Percentiles rank a stretch among this genome's conserved stretches.
Evolutionary conservation across 35 echinoderm and acorn worm species (phyloP).

Genomic region (Chiridota heheva): DNA sequence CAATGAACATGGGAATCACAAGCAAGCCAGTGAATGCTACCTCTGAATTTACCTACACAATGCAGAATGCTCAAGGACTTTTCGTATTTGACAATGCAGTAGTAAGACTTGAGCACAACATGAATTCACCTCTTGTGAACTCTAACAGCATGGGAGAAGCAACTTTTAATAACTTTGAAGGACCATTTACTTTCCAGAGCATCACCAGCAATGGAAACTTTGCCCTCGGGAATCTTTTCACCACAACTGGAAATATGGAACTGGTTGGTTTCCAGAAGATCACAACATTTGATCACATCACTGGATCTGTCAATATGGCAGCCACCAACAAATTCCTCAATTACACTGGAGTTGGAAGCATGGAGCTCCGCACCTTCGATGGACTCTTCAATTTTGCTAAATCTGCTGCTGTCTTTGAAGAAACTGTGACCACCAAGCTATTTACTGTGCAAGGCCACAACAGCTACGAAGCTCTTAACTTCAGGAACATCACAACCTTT

Average conservation of each 20-base stretch:
- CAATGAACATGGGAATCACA: constrained; percentile 4
- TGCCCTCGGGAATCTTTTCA: too few species aligned
- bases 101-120: too few species aligned
- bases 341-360: not conserved
- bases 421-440: constrained; percentile 23
- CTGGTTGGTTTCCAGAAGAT: too few species aligned
- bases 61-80: too few species aligned
- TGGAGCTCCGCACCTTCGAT: constrained; percentile 13
- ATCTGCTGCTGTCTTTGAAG: not conserved
- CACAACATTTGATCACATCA: too few species aligned
- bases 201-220: constrained; percentile 33
- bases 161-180: too few species aligned
- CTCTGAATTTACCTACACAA: constrained; percentile 2
- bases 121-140: too few species aligned
- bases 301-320: constrained; percentile 5
- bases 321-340: constrained; percentile 5
- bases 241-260: too few species aligned
- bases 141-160: too few species aligned
- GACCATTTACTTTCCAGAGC: too few species aligned
- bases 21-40: constrained; percentile 32
- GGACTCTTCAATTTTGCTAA: constrained; percentile 20
- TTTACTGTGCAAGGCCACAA: constrained; percentile 9
- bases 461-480: constrained; percentile 45
- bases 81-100: too few species aligned
- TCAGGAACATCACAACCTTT: constrained; percentile 34